Conservation (phyloP, 2,888 invertebrate genomes). For the Graphium colonna region DNA sequence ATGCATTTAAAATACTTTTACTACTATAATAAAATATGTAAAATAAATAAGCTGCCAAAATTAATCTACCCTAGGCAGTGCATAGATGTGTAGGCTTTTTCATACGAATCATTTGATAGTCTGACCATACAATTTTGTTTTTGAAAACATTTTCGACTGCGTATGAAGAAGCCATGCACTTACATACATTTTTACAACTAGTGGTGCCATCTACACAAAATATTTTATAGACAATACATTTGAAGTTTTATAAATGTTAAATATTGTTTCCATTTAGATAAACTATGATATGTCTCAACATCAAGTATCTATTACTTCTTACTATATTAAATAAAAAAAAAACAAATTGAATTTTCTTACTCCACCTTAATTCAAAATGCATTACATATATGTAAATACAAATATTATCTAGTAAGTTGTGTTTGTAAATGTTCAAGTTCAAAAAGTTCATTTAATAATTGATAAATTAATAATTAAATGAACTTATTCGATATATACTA, state of each 20-base stretch:
- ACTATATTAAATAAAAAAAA: no score
- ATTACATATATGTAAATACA: no score
- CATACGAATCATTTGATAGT: background rate
- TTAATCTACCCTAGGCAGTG: conserved; percentile 34
- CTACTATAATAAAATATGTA: conserved; percentile 33
- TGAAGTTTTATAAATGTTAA: background rate
- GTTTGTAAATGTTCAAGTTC: no score
- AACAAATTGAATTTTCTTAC: no score
- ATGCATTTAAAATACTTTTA: conserved; percentile 48
- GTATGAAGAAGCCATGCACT: conserved; percentile 5
- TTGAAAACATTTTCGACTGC: background rate
- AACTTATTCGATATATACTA: no score
- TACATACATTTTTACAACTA: conserved; percentile 12
- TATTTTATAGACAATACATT: conserved; percentile 1
- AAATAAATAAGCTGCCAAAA: conserved; percentile 40
- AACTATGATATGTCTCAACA: background rate
- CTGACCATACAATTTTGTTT: background rate
- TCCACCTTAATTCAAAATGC: no score
- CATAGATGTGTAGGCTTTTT: conserved; percentile 7
- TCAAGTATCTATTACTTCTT: no score
- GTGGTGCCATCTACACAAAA: conserved; percentile 11
- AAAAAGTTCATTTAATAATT: no score
- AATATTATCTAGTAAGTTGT: no score
- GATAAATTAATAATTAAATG: no score
- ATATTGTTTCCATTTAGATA: background rate